Evolutionary conservation across 2,113 vertebrate genomes (phyloP).

Genomic region (Corythoichthys intestinalis): DNA sequence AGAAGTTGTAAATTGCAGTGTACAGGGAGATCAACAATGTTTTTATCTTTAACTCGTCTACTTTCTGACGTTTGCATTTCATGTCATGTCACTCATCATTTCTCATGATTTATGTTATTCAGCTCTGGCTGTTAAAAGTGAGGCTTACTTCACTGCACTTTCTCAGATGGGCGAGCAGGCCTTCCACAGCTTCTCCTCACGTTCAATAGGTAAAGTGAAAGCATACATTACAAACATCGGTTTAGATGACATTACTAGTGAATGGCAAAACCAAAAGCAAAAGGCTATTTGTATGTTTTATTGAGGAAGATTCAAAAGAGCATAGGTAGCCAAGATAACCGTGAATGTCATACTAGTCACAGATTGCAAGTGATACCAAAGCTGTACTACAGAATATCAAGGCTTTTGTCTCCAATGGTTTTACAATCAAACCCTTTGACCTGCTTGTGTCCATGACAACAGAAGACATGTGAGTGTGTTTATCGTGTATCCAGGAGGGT

Average conservation of each 20-base stretch:
- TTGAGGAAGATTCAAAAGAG: background rate
- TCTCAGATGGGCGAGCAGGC: conserved; percentile 87
- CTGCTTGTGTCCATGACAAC: background rate
- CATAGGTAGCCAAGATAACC: background rate
- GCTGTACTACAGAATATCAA: background rate
- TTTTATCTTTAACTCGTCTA: background rate
- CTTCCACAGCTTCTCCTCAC: conserved; percentile 79
- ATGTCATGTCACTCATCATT: background rate
- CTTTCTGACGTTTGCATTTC: background rate
- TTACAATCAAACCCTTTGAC: background rate
- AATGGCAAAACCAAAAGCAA: background rate
- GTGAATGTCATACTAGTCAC: background rate
- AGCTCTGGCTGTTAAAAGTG: conserved; percentile 82
- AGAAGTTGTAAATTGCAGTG: too few relatives aligned
- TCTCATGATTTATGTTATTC: conserved; percentile 7
- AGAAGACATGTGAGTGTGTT: background rate
- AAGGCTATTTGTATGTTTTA: background rate
- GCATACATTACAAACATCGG: background rate
- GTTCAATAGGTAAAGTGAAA: conserved; percentile 74
- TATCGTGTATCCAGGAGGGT: conserved; percentile 3
- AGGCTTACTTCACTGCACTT: conserved; percentile 86
- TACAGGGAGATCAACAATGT: background rate
- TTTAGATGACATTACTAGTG: background rate
- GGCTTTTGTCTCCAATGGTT: background rate
- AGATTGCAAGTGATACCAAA: background rate